Evolutionary conservation across 2,797 vertebrate species (phyloP).

Genomic region (Protosalanx chinensis): DNA sequence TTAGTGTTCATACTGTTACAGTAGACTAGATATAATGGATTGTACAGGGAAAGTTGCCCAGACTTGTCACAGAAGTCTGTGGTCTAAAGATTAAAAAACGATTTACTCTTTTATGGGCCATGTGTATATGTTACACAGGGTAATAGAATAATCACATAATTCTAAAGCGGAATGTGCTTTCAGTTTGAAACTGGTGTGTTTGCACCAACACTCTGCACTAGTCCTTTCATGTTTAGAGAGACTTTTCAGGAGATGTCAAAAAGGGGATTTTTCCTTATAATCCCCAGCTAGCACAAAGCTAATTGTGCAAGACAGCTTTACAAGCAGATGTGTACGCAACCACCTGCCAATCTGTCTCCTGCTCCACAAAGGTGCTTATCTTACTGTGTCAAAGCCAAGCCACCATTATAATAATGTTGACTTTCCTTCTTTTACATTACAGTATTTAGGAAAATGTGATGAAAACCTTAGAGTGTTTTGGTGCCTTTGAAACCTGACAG

Average conservation of each 20-base stretch:
- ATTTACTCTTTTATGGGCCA: neutral
- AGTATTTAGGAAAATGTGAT: neutral
- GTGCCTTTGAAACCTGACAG: neutral
- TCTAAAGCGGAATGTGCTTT: constrained; percentile 46
- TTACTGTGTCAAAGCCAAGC: constrained; percentile 50
- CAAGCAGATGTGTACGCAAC: constrained; percentile 29
- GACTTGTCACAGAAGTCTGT: constrained; percentile 40
- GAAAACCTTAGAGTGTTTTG: neutral
- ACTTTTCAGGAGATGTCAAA: constrained; percentile 71
- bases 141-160: neutral
- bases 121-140: neutral
- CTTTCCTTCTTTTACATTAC: constrained; percentile 37
- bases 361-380: constrained; percentile 68
- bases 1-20: constrained; percentile 20
- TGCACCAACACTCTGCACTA: constrained; percentile 42
- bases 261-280: constrained; percentile 70
- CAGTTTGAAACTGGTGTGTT: constrained; percentile 36
- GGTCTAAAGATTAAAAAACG: neutral
- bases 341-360: constrained; percentile 20
- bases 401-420: constrained; percentile 31
- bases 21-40: constrained; percentile 13
- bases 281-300: constrained; percentile 69
- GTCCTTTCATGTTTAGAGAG: constrained; percentile 67
- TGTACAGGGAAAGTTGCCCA: constrained; percentile 41
- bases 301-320: constrained; percentile 50